Evolutionary conservation across 2,113 vertebrate genomes (phyloP), one percentile per base, ranked within the genome.

Genomic region (Origma solitaria): DNA sequence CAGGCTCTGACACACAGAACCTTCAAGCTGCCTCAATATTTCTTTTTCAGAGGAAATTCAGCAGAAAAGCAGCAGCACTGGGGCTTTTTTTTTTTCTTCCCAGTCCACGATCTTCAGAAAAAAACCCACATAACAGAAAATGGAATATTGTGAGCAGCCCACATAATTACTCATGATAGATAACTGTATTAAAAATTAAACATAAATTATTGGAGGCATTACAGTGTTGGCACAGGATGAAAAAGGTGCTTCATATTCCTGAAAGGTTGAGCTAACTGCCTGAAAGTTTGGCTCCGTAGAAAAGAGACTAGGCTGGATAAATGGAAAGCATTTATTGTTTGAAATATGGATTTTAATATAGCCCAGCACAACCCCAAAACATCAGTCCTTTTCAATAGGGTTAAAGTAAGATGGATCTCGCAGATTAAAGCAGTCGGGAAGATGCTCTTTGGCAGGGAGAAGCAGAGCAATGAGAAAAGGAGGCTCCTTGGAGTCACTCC

Each of bases 151-250:
- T 78, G 94, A 97, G 95, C 88, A 97, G 96, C 95, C 97, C 97
- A 94, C 95, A 90, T 95, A 97, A 98, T 97, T 95, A 97, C 96
- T 97, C 94, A 91, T 97, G 97, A 97, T 97, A 98, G 97, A 98
- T 97, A 98, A 98, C 96, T 94, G 91, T 97, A 98, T 98, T 98
- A 98, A 98, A 98, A 98, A 98, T 98, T 98, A 97, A 98, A 98
- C 97, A 97, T 97, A 98, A 98, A 97, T 98, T 97, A 97, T 97
- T 97, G 94, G 92, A 96, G 96, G 93, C 96, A 98, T 97, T 97
- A 97, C 68, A 93, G 92, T 49, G 94, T 93, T 98, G 98, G 98
- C 98, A 97, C 89, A 82, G 96, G 97, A 98, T 97, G 91, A 98
- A 98, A 98, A 98, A 97, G 94, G 96, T 96, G 94, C 96, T 97